Percentiles rank a stretch among this genome's conserved stretches.
These are phyloP conservation scores for Hedya salicella DNA, from an alignment of 2,888 invertebrate genomes.

Conservation along the genomic window DNA sequence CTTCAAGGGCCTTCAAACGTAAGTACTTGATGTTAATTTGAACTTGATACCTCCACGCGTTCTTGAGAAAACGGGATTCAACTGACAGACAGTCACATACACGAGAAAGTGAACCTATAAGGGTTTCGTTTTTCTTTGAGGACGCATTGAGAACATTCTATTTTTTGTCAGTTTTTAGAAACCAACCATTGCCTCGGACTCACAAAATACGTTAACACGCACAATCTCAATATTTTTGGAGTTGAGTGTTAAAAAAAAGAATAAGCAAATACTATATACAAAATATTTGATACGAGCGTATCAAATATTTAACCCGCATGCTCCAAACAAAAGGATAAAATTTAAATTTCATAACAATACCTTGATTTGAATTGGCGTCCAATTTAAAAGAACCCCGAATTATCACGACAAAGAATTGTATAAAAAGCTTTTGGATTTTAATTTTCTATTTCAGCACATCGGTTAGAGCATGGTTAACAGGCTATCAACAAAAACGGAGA, in stretches of 20 bases:
- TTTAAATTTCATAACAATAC: conserved; percentile 36
- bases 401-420: conserved; percentile 37
- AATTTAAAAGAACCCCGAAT: conserved; percentile 26
- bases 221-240: not conserved
- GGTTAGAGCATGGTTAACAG: conserved; percentile 1
- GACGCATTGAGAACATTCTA: too few species aligned
- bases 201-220: too few species aligned
- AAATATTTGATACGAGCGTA: too few species aligned
- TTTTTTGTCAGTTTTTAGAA: too few species aligned
- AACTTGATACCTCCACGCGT: too few species aligned
- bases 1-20: too few species aligned
- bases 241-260: conserved; percentile 25
- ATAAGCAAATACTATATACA: conserved; percentile 21
- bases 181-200: too few species aligned
- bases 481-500: conserved; percentile 9
- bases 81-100: too few species aligned
- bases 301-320: conserved; percentile 25
- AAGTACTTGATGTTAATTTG: too few species aligned
- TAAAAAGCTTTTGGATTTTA: conserved; percentile 25
- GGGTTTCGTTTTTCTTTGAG: too few species aligned
- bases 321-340: conserved; percentile 30
- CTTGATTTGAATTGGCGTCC: conserved; percentile 21
- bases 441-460: conserved; percentile 39
- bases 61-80: too few species aligned
- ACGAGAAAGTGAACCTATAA: too few species aligned